Evolutionary conservation across 2,888 invertebrate genomes (phyloP), one percentile per base, ranked within the genome.

Genomic region (Ichneumoninae sp.): DNA sequence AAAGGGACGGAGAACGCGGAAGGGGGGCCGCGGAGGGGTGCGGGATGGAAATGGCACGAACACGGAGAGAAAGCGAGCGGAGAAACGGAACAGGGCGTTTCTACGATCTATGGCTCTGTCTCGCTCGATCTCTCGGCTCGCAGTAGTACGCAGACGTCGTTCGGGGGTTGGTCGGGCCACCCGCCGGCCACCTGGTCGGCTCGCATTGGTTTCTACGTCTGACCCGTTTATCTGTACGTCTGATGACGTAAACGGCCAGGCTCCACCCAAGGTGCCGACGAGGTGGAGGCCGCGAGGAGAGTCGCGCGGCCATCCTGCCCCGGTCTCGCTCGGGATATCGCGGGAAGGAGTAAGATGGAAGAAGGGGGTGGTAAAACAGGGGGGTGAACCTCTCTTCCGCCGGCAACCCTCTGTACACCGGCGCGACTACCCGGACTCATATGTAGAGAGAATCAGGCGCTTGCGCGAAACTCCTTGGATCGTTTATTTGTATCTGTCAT

Each of bases 401-500:
- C 47, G 8, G 26, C 57, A 8, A 57, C 22, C 57, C 60, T 70
- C 36, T 68, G 19, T 66, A 77, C 47, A 50, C 40, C 26, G 47
- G 8, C 65, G 63, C 33, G 69, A 78, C 40, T 76, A 19, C 78
- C 69, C 50, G 70, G 63, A 75, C 75, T 76, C 44, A 74, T 73
- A 65, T 82, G 71, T 70, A 79, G 77, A 75, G 76, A 85, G 83
- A 81, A 69, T 66, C 65, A 87, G 86, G 93, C 93, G 93, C 93
- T 90, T 93, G 93, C 93, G 92, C 92, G 83, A 85, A 88, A 89
- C 89, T 88, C 88, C 87, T 81, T 13, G 89, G 90, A 92, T 93
- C 93, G 92, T 93, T 93, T 93, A 93, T 93, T 93, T 93, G 93
- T 93, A 93, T 93, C 93, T 93, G 93, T 93, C 93, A 93, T 93